Evolutionary conservation across 2,113 vertebrate species (phyloP).

Genomic region (Sporophila hypoxantha): DNA sequence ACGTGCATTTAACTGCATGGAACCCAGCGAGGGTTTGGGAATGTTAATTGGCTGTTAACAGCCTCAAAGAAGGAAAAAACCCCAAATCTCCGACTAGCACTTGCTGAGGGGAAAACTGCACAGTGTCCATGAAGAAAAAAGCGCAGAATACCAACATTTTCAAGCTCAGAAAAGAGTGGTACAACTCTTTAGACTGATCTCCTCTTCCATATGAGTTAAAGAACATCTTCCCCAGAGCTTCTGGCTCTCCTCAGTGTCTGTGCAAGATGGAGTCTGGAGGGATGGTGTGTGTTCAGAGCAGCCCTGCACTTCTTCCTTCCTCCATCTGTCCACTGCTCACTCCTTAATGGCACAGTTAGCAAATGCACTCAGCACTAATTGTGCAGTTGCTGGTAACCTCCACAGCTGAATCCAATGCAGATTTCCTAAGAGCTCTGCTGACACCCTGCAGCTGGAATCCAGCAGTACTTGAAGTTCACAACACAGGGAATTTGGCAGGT

Average conservation of each 20-base stretch:
- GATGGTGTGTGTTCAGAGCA: background rate
- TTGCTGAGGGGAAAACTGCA: background rate
- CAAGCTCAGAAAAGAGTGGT: background rate
- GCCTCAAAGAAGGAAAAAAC: background rate
- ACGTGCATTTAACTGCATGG: background rate
- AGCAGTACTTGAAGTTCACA: background rate
- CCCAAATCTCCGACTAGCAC: background rate
- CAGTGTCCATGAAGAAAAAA: background rate
- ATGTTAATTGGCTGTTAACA: background rate
- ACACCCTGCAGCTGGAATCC: constrained; percentile 1
- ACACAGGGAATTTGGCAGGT: background rate
- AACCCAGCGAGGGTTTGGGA: background rate
- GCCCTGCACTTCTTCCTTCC: background rate
- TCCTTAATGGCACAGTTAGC: constrained; percentile 27
- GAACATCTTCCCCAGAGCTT: background rate
- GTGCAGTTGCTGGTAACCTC: constrained; percentile 23
- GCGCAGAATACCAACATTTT: background rate
- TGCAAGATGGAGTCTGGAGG: background rate
- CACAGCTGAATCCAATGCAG: constrained; percentile 4
- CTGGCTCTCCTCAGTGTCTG: background rate
- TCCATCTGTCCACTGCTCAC: constrained; percentile 27
- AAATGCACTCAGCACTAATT: constrained; percentile 9
- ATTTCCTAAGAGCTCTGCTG: constrained; percentile 5
- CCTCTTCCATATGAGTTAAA: background rate
- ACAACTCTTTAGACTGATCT: background rate